Evolutionary conservation across 2,888 invertebrate species (phyloP).

Genomic region (Alsophila aescularia): DNA sequence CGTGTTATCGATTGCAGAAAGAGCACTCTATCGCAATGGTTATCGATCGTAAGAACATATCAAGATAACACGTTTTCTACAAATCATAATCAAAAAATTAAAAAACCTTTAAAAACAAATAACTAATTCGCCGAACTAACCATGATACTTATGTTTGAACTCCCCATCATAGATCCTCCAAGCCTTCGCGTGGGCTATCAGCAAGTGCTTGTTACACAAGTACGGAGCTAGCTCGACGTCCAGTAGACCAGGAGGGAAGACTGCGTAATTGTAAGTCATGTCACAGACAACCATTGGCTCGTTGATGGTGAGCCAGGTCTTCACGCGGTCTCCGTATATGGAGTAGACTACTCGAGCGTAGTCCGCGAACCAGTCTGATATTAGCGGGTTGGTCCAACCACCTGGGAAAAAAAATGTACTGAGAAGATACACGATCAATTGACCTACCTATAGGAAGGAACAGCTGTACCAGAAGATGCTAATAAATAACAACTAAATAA

Average conservation of each 20-base stretch:
- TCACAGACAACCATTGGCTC: slow-evolving; percentile 36
- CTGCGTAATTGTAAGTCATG: slow-evolving; percentile 43
- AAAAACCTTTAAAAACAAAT: too few species aligned
- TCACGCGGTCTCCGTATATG: slow-evolving; percentile 48
- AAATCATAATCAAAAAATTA: not conserved
- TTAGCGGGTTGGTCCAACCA: slow-evolving; percentile 40
- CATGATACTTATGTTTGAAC: slow-evolving; percentile 62
- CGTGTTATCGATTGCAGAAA: too few species aligned
- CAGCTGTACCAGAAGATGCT: too few species aligned
- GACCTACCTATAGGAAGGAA: too few species aligned
- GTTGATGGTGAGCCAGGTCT: slow-evolving; percentile 47
- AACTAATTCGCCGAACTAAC: too few species aligned
- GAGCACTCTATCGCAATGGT: too few species aligned
- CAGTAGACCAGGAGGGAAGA: slow-evolving; percentile 28
- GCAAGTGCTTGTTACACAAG: slow-evolving; percentile 80
- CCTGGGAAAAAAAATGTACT: too few species aligned
- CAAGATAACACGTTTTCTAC: too few species aligned
- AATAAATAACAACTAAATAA: too few species aligned
- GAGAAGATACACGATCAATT: too few species aligned
- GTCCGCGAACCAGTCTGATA: slow-evolving; percentile 43
- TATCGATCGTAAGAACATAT: too few species aligned
- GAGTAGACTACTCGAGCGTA: slow-evolving; percentile 43
- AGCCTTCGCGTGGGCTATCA: slow-evolving; percentile 86
- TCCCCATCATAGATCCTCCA: slow-evolving; percentile 82
- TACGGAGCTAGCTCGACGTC: slow-evolving; percentile 24